phyloP scores from a whole-genome alignment of 2,888 invertebrate species.

The Metacarcinus magister region DNA sequence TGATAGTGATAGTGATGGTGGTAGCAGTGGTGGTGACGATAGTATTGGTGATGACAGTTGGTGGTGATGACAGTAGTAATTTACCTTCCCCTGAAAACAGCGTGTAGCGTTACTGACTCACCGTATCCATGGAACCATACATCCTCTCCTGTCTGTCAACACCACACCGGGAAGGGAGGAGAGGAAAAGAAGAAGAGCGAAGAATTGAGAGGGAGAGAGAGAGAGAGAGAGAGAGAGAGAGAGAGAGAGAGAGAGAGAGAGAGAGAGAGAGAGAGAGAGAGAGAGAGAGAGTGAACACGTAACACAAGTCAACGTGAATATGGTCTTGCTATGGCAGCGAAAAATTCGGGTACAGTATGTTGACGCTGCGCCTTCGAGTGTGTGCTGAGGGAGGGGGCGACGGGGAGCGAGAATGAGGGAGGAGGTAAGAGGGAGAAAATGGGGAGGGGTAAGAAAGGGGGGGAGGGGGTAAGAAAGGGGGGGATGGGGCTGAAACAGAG shows the following conservation, averaged over 20 bases:
- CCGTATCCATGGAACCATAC: not conserved
- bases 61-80: not conserved
- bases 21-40: not conserved
- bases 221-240: not conserved
- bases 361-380: slow-evolving; percentile 15
- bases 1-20: not conserved
- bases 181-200: not conserved
- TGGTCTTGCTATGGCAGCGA: slow-evolving; percentile 33
- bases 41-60: not conserved
- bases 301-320: not conserved
- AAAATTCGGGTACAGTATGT: slow-evolving; percentile 21
- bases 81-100: not conserved
- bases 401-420: not conserved
- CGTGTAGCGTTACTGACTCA: not conserved
- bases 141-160: not conserved
- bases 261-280: slow-evolving; percentile 26
- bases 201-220: not conserved
- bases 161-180: not conserved
- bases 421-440: not conserved
- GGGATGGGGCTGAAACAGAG: not conserved
- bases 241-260: not conserved
- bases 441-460: not conserved
- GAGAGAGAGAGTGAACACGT: not conserved
- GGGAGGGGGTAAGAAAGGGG: not conserved
- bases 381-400: slow-evolving; percentile 6